Percentiles rank a stretch among this genome's conserved stretches.
Evolutionary conservation across 2,113 vertebrate genomes (phyloP).

Genomic region (Oreocharis arfaki): DNA sequence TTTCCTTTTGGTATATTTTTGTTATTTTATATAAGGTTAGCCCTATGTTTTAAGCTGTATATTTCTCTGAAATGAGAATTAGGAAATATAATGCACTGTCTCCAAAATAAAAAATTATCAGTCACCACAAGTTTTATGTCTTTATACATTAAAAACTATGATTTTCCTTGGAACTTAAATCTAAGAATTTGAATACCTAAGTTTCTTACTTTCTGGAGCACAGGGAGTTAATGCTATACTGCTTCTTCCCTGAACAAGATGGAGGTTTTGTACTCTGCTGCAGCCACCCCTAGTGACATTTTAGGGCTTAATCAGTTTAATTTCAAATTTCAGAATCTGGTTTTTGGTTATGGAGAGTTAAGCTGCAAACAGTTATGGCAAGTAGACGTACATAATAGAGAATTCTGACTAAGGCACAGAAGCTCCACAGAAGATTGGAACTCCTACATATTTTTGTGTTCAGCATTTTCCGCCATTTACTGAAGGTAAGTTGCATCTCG

Average conservation of each 20-base stretch:
- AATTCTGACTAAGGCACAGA: not conserved
- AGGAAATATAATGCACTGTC: not conserved
- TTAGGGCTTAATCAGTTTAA: not conserved
- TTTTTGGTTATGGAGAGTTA: not conserved
- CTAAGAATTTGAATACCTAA: not conserved
- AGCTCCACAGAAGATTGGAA: not conserved
- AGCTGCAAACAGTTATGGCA: not conserved
- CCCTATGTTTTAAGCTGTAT: not conserved
- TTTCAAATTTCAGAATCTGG: not conserved
- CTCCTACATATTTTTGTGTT: not conserved
- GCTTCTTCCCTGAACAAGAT: not conserved
- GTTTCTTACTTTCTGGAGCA: not conserved
- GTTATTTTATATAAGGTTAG: not conserved
- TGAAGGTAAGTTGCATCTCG: not conserved
- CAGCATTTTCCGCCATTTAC: not conserved
- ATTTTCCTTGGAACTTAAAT: not conserved
- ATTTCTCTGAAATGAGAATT: not conserved
- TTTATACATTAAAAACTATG: not conserved
- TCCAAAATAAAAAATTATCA: not conserved
- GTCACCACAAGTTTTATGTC: not conserved
- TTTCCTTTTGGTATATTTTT: not conserved
- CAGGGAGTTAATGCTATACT: not conserved
- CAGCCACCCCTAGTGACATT: not conserved
- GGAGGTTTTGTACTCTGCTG: not conserved
- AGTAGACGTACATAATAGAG: not conserved